phyloP scores from a whole-genome alignment of 2,113 vertebrate species.

The Galemys pyrenaicus region DNA sequence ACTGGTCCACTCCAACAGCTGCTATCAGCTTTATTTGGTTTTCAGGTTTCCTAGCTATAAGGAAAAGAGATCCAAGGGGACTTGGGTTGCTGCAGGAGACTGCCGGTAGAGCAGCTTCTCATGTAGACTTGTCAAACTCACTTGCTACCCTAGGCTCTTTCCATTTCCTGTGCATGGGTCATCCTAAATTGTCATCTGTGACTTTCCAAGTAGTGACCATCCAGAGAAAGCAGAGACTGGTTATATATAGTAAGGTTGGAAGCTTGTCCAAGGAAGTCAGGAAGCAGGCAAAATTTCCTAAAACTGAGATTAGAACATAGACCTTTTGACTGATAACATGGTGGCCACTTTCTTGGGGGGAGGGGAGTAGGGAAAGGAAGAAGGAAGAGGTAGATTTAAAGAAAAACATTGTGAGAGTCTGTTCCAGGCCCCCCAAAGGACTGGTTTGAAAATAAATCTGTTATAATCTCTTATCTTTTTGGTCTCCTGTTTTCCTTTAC shows the following conservation, averaged over 20 bases:
- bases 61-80: background rate
- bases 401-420: background rate
- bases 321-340: background rate
- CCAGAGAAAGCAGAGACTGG: background rate
- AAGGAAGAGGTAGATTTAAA: background rate
- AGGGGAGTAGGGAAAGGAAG: too few species aligned
- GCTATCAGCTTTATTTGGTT: background rate
- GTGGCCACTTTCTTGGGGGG: background rate
- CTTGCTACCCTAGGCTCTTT: background rate
- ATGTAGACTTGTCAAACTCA: background rate
- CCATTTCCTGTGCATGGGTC: background rate
- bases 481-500: background rate
- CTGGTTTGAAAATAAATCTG: background rate
- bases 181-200: background rate
- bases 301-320: conserved; percentile 4
- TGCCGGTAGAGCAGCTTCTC: background rate
- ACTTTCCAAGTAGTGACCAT: background rate
- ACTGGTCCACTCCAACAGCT: background rate
- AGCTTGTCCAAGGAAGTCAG: background rate
- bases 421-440: background rate
- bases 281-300: conserved; percentile 9
- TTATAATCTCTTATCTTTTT: background rate
- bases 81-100: background rate
- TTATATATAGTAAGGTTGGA: background rate
- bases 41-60: conserved; percentile 13